These are phyloP conservation scores for Pholis gunnellus DNA, from an alignment of 2,113 vertebrate genomes.

Conservation along the genomic window DNA sequence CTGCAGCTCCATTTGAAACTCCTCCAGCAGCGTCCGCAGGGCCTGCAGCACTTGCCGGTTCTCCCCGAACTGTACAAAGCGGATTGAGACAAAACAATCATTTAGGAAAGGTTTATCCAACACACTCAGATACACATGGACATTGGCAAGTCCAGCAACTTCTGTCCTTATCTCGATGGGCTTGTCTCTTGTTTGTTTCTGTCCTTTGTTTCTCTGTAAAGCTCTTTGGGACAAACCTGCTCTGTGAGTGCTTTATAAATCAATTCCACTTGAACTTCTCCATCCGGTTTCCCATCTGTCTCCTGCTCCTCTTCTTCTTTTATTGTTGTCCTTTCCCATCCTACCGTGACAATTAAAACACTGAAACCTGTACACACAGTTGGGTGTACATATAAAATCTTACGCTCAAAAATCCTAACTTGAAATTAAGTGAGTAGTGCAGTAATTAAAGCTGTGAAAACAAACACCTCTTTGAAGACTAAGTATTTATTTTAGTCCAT, in stretches of 20 bases:
- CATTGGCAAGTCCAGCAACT: neutral
- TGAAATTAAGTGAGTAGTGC: neutral
- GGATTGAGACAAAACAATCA: slow-evolving; percentile 5
- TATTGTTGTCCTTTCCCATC: neutral
- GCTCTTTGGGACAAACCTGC: slow-evolving; percentile 10
- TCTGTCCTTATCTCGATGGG: neutral
- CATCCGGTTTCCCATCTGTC: slow-evolving; percentile 7
- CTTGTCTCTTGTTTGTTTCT: slow-evolving; percentile 18
- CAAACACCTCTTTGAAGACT: neutral
- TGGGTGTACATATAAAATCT: neutral
- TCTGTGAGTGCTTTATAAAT: slow-evolving; percentile 43
- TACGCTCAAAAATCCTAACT: neutral
- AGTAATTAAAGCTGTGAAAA: slow-evolving; percentile 9
- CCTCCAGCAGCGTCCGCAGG: slow-evolving; percentile 90
- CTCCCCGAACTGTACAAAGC: slow-evolving; percentile 86
- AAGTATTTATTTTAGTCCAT: neutral
- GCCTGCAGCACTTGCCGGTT: slow-evolving; percentile 89
- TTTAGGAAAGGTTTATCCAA: neutral
- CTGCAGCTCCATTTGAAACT: slow-evolving; percentile 89
- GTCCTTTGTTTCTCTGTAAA: slow-evolving; percentile 28
- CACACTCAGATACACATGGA: neutral
- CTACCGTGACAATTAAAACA: neutral
- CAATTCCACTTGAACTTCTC: slow-evolving; percentile 20
- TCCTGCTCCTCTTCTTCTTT: neutral
- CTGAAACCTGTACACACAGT: neutral